Percentiles rank a stretch among this genome's conserved stretches.
phyloP scores from a whole-genome alignment of 2,113 vertebrate species.

The Paratilapia polleni region DNA sequence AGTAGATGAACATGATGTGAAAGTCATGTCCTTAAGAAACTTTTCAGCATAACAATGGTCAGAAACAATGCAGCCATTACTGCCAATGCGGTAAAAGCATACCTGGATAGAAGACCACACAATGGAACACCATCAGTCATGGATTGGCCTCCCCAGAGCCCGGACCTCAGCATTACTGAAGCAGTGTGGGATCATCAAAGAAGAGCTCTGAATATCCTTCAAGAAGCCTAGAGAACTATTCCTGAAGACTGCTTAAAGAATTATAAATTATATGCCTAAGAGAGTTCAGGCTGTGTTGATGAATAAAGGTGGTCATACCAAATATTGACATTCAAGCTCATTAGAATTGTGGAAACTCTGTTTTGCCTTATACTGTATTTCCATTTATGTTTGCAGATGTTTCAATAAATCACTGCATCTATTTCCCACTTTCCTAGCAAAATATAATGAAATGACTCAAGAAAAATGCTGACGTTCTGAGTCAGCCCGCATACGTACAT shows the following conservation, averaged over 20 bases:
- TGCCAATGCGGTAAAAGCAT: not conserved
- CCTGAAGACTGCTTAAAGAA: not conserved
- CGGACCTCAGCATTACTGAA: not conserved
- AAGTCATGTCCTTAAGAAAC: not conserved
- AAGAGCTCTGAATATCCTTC: not conserved
- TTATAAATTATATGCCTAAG: not conserved
- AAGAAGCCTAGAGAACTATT: not conserved
- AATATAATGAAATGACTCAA: not conserved
- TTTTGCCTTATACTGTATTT: not conserved
- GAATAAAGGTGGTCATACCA: not conserved
- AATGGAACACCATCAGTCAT: fast-evolving
- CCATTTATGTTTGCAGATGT: not conserved
- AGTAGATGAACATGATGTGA: not conserved
- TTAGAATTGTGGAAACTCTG: not conserved
- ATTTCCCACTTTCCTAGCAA: not conserved
- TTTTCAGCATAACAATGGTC: fast-evolving
- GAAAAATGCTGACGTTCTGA: not conserved
- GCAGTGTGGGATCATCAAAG: not conserved
- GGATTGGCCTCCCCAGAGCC: not conserved
- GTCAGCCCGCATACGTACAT: not conserved
- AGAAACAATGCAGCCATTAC: not conserved
- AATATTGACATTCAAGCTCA: not conserved
- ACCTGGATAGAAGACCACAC: not conserved
- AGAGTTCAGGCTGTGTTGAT: not conserved
- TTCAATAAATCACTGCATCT: not conserved